Evolutionary conservation across 1,140 invertebrate species (phyloP).

Genomic region (Linepithema humile): DNA sequence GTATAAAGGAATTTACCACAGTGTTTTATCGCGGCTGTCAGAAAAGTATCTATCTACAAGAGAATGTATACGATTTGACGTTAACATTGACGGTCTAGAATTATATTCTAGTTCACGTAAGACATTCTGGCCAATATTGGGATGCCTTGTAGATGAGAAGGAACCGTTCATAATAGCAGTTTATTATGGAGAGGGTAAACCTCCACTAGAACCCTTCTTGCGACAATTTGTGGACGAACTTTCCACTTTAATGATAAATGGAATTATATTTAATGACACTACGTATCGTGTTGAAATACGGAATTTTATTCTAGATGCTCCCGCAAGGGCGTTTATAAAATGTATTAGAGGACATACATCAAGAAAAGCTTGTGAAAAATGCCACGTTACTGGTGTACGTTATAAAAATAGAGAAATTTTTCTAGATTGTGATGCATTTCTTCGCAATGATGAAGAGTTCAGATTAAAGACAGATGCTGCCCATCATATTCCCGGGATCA

Average conservation of each 20-base stretch:
- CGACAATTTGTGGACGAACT: slow-evolving; percentile 7
- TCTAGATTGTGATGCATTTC: not conserved
- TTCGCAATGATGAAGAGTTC: not conserved
- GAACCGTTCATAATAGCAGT: not conserved
- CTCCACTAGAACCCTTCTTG: not conserved
- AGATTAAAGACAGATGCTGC: not conserved
- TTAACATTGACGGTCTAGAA: slow-evolving; percentile 18
- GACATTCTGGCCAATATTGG: not conserved
- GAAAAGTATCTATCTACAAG: not conserved
- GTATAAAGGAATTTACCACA: not conserved
- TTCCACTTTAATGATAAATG: slow-evolving; percentile 12
- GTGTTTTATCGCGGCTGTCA: not conserved
- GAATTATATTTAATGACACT: not conserved
- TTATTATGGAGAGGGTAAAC: not conserved
- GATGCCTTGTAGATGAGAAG: not conserved
- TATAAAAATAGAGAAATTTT: not conserved
- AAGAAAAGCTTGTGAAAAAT: not conserved
- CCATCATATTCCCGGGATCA: not conserved
- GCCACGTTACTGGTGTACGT: not conserved
- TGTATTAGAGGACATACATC: not conserved
- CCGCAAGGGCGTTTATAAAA: not conserved
- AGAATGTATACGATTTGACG: not conserved
- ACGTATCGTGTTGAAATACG: not conserved
- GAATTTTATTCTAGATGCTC: slow-evolving; percentile 3
- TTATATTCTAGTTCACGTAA: not conserved